A percentile compares a stretch with the other conserved stretches of the same genome.
Evolutionary conservation across 2,888 invertebrate species (phyloP).

Genomic region (Deilephila elpenor): DNA sequence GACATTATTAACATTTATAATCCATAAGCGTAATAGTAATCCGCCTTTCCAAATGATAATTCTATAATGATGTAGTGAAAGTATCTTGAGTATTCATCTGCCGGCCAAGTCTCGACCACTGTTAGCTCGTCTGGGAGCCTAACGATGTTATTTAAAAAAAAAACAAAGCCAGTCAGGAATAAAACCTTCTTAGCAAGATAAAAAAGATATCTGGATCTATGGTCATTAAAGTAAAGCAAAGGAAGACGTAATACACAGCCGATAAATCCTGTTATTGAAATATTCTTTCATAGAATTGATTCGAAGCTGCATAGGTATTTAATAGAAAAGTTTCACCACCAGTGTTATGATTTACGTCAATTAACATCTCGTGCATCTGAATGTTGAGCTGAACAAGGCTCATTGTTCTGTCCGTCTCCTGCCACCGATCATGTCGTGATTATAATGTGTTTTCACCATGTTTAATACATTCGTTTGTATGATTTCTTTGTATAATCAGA

Average conservation of each 20-base stretch:
- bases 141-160: too few species aligned
- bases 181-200: too few species aligned
- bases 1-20: too few species aligned
- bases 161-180: too few species aligned
- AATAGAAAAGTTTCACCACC: background rate
- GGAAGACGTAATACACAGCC: background rate
- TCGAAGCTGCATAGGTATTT: background rate
- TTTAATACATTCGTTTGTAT: too few species aligned
- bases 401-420: slow-evolving; percentile 7
- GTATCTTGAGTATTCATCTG: too few species aligned
- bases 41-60: too few species aligned
- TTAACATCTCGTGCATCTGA: background rate
- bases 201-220: background rate
- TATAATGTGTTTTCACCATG: background rate
- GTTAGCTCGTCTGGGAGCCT: too few species aligned
- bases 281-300: background rate
- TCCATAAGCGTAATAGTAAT: too few species aligned
- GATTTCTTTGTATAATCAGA: background rate
- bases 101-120: too few species aligned
- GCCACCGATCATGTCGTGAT: background rate
- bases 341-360: background rate
- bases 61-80: too few species aligned
- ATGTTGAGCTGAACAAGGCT: background rate
- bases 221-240: background rate
- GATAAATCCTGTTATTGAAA: background rate